Evolutionary conservation across 2,888 invertebrate species (phyloP), one percentile per base, ranked within the genome.

Genomic region (Hydriomena furcata): DNA sequence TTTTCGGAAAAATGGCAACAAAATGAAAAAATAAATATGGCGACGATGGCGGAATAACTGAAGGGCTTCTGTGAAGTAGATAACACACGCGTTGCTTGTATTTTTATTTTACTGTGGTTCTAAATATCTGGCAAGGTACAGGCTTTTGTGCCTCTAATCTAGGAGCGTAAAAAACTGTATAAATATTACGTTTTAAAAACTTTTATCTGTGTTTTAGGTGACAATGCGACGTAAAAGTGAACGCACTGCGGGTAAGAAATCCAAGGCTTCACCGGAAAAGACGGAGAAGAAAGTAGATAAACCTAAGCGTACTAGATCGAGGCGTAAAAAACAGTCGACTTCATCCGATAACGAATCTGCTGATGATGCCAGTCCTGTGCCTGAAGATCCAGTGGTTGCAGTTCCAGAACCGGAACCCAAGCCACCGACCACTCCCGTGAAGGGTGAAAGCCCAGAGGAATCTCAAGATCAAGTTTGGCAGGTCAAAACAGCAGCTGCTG

Each of bases 191-290:
- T n/a, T n/a, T n/a, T n/a, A n/a, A 20, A 8, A 32, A 23, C 0
- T 11, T 36, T 10, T 11, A 13, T 20, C 17, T 32, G 52, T 51
- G 51, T 71, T 75, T 55, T 55, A 77, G 73, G 56, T 57, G 60
- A 73, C 46, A 62, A 95, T 95, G 95, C 93, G 95, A 78, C 94
- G 95, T 65, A 95, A 95, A 85, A 95, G 95, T 79, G 94, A 95
- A 92, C 85, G 94, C 91, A 76, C 91, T 91, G 73, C 85, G 42
- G 74, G 53, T 71, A 94, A 93, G 74, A 94, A 94, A 77, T 80
- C 92, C 5, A 94, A 94, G 75, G 78, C 92, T 68, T 92, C 94
- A 35, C 93, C 94, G 30, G 94, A 94, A 58, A 93, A 93, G 35
- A 93, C 94, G 25, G 94, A 94, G 57, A 93, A 93, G 71, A 92